Evolutionary conservation across 2,888 invertebrate genomes (phyloP).

Genomic region (Cryptus viduatorius): DNA sequence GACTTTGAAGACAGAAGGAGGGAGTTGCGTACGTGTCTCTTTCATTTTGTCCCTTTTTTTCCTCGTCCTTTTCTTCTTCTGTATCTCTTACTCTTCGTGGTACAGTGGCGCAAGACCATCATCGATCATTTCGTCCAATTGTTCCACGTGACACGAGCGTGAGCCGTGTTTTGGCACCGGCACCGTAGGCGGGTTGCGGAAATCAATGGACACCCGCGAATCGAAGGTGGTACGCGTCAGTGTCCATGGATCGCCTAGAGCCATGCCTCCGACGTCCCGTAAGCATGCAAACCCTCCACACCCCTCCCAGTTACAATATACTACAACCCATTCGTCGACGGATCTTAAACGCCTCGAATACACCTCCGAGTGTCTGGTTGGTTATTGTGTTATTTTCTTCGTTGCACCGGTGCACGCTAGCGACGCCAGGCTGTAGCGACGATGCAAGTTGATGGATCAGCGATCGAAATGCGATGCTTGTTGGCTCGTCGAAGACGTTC

Average conservation of each 20-base stretch:
- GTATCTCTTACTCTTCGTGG: background rate
- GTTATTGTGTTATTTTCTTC: constrained; percentile 26
- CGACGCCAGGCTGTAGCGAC: constrained; percentile 33
- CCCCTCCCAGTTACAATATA: constrained; percentile 17
- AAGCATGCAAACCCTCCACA: constrained; percentile 43
- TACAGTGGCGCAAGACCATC: constrained; percentile 46
- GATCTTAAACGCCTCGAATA: constrained; percentile 52
- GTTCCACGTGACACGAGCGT: constrained; percentile 72
- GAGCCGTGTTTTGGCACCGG: constrained; percentile 80
- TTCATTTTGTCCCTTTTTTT: constrained; percentile 21
- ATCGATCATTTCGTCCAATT: constrained; percentile 75
- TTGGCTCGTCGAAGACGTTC: constrained; percentile 18
- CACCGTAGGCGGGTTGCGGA: constrained; percentile 78
- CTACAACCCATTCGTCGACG: constrained; percentile 67
- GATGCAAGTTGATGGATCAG: constrained; percentile 75
- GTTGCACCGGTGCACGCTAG: background rate
- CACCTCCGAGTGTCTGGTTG: constrained; percentile 45
- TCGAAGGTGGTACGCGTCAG: constrained; percentile 70
- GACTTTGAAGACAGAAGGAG: constrained; percentile 9
- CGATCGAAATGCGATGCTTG: constrained; percentile 54
- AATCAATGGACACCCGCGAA: constrained; percentile 78
- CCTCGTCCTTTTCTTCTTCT: background rate
- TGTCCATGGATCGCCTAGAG: constrained; percentile 58
- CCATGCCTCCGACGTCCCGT: constrained; percentile 51
- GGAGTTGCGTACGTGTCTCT: constrained; percentile 21